A percentile compares a stretch with the other conserved stretches of the same genome.
Conservation (phyloP, 2,113 vertebrate genomes). For the Zonotrichia leucophrys region DNA sequence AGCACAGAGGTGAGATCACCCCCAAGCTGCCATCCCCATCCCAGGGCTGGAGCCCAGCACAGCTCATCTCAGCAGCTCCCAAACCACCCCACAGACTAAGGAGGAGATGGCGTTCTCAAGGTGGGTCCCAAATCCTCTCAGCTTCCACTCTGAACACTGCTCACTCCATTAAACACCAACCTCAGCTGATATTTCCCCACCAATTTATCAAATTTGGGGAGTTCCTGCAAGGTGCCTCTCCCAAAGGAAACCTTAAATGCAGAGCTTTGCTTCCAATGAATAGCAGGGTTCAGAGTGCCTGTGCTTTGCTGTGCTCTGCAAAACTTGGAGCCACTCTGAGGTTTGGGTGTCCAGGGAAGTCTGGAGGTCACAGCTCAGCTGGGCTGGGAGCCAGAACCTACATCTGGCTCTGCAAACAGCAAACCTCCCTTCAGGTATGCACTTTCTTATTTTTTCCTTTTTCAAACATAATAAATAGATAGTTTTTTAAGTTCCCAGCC, state of each 20-base stretch:
- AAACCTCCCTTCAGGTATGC: not conserved
- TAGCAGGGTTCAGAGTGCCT: not conserved
- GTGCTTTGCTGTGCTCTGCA: not conserved
- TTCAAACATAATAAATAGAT: not conserved
- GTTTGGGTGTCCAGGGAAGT: not conserved
- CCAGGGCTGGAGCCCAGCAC: not conserved
- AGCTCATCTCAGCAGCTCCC: not conserved
- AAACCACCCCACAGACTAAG: not conserved
- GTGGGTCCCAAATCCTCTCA: not conserved
- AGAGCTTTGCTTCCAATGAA: not conserved
- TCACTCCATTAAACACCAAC: not conserved
- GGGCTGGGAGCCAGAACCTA: slow-evolving; percentile 1
- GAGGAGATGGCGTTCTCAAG: not conserved
- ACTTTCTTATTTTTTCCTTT: not conserved
- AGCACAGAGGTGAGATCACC: fast-evolving
- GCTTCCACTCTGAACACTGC: not conserved
- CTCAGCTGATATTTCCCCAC: not conserved
- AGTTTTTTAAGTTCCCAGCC: not conserved
- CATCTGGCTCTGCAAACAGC: not conserved
- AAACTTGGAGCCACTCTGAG: not conserved
- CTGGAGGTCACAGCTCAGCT: not conserved
- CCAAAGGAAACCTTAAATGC: not conserved
- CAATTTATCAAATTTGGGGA: not conserved
- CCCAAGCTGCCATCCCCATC: not conserved
- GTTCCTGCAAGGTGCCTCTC: not conserved